Base-by-base conservation (phyloP, 2,797 vertebrate species). In the Otus scops region DNA sequence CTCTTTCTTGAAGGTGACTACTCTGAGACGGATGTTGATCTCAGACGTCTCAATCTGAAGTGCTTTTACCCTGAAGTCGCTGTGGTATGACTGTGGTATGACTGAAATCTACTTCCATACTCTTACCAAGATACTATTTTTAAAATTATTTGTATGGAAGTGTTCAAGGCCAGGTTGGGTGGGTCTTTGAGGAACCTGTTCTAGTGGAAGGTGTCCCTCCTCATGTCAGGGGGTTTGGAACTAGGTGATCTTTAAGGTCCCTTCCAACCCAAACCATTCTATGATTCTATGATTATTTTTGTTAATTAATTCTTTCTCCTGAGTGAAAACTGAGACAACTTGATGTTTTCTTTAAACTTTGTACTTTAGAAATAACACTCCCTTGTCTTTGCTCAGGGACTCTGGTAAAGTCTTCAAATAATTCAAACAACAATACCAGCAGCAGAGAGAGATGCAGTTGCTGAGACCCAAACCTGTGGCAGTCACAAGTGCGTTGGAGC, bases 401-500 rank as follows among this genome's bases (percentile, higher is more conserved):
- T 51, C 43, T 51, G 56, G 15, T 67, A 60, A 87, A 84, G 27
- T 43, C 60, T 94, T 78, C 34, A 75, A 21, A 76, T 64, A 34
- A 71, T 56, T 54, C 27, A 56, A 88, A 48, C 0, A 2, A 77
- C 50, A 86, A 34, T 4, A 80, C 38, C 38, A 88, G 45, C 41
- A 79, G 43, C 43, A 60, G 30, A 69, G 34, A 57, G 26, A 38
- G 48, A 53, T 34, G 59, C 27, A 47, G n/a, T 26, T 2, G 0
- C 54, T 36, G 57, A 87, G 38, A 32, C 26, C 30, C 70, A 85
- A 59, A 76, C 28, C 67, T 51, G 63, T 24, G 67, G 21, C 41
- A 73, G 26, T 24, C 85, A 76, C 0, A 0, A 87, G 14, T 3
- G 0, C 4, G 3, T 23, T 2, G 0, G 53, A 85, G 45, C 45